phyloP scores from a whole-genome alignment of 2,113 vertebrate genomes.

The Pachycephala philippinensis region DNA sequence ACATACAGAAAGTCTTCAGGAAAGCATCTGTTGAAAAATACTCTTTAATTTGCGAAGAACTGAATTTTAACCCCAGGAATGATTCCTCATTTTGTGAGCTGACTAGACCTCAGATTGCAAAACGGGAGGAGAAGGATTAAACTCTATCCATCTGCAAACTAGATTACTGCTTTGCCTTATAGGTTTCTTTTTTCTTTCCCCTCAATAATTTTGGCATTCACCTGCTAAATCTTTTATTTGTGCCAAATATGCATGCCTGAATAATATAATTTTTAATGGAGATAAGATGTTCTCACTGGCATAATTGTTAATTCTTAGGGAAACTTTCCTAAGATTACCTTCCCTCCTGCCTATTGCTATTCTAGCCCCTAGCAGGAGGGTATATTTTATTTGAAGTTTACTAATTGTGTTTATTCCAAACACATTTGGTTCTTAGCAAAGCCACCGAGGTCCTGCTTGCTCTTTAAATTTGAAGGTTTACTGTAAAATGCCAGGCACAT shows the following conservation, averaged over 20 bases:
- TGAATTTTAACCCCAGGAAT: neutral
- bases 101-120: neutral
- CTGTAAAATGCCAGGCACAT: constrained; percentile 49
- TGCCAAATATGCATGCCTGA: neutral
- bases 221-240: neutral
- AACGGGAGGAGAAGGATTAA: neutral
- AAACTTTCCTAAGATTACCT: neutral
- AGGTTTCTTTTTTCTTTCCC: neutral
- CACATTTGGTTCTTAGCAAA: constrained; percentile 11
- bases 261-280: neutral
- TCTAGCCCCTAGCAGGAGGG: neutral
- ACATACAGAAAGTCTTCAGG: neutral
- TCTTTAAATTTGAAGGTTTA: constrained; percentile 44
- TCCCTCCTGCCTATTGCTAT: neutral
- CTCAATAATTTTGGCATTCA: neutral
- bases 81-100: neutral
- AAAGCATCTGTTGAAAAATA: neutral
- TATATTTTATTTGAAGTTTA: neutral
- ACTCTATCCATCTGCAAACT: neutral
- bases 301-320: neutral
- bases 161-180: neutral
- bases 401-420: constrained; percentile 57
- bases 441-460: neutral
- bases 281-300: neutral
- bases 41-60: neutral